phyloP scores from a whole-genome alignment of 2,797 vertebrate species.

The Bradypodion ventrale region DNA sequence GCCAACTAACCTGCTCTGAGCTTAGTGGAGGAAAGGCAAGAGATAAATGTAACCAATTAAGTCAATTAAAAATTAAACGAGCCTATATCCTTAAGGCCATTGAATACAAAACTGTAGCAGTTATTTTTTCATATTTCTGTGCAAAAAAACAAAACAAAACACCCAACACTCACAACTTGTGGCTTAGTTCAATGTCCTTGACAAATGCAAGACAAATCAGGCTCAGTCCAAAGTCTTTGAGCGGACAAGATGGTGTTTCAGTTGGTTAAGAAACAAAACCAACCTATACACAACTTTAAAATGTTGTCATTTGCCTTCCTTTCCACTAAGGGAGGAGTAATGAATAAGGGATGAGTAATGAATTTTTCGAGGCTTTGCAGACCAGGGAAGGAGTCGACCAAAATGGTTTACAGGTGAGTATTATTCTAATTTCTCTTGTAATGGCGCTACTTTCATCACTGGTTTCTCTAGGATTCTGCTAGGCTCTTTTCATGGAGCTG shows the following conservation, averaged over 20 bases:
- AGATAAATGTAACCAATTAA: not conserved
- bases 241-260: constrained; percentile 15
- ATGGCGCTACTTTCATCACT: not conserved
- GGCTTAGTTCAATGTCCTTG: not conserved
- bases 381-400: constrained; percentile 50
- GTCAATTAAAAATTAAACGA: not conserved
- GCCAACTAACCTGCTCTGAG: too few species aligned
- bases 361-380: constrained; percentile 48
- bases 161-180: too few species aligned
- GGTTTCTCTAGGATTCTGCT: not conserved
- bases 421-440: not conserved
- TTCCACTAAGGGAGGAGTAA: constrained; percentile 60
- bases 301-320: too few species aligned
- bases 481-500: not conserved
- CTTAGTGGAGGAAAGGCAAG: not conserved
- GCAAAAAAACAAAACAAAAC: too few species aligned
- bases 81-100: too few species aligned
- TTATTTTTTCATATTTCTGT: too few species aligned
- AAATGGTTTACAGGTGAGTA: not conserved
- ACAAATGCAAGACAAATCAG: not conserved
- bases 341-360: constrained; percentile 51
- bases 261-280: constrained; percentile 11
- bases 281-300: too few species aligned
- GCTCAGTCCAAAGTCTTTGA: not conserved
- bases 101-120: too few species aligned